Base-by-base conservation (phyloP, 2,888 invertebrate species). In the Eupithecia subfuscata region DNA sequence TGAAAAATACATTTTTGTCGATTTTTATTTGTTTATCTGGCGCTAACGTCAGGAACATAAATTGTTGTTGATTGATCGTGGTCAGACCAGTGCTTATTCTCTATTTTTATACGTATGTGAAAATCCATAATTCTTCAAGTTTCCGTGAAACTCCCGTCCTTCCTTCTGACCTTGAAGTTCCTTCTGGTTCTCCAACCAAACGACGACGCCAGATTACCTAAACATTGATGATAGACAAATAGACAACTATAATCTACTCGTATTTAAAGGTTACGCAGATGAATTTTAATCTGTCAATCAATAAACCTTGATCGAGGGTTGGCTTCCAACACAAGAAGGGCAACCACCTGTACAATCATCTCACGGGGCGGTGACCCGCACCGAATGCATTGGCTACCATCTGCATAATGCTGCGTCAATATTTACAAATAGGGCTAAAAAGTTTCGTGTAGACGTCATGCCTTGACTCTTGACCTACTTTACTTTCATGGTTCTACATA, bases 261-360 rank as follows among this genome's bases (percentile, higher is more conserved):
- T 30, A 30, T 16, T 18, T 34, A 34, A 7, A 34, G 18, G 18
- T 9, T 9, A 30, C 18, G 34, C 34, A 8, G 64, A 8, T 18
- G 34, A 64, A 34, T 18, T 56, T 34, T 48, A 22, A 60, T 67
- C 69, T 63, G 56, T 70, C 75, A 70, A 78, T 79, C 75, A 75
- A 78, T 75, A 76, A 76, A 74, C 75, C 75, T 77, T 74, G 78
- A 75, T 72, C 52, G 37, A 67, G 67, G 65, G 63, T 75, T 63
- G 72, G 74, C 75, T 69, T 68, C 75, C 56, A 70, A 60, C 60
- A 60, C 60, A 22, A 60, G 60, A 25, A 75, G 76, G 68, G 71
- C 71, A 77, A 73, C 65, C 72, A 75, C 74, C 77, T 75, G 72
- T 73, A 67, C 37, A 64, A 34, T 34, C 64, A 64, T 34, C 8